Conservation (phyloP, 2,113 vertebrate genomes). For the Origma solitaria region DNA sequence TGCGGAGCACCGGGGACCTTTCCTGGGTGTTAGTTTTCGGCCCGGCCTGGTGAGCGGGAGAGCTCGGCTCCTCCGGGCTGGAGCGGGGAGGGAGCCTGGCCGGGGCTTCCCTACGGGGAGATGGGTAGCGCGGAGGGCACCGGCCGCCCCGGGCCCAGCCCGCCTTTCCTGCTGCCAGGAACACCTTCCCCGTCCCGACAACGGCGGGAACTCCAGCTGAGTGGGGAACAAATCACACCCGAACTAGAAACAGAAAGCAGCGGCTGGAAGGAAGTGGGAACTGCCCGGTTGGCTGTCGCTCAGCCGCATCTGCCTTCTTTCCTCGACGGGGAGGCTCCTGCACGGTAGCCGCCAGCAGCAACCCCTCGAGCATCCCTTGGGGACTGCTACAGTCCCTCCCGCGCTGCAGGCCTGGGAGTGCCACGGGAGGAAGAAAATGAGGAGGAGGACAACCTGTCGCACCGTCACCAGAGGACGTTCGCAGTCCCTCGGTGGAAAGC, state of each 20-base stretch:
- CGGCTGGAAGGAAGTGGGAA: background rate
- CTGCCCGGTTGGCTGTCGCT: background rate
- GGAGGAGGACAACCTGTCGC: background rate
- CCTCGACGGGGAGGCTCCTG: background rate
- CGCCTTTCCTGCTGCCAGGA: background rate
- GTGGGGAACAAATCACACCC: background rate
- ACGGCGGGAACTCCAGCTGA: accelerated
- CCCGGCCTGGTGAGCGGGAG: background rate
- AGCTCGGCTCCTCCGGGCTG: background rate
- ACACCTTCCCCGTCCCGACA: background rate
- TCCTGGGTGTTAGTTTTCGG: background rate
- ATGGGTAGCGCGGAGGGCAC: accelerated
- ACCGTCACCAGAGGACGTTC: background rate
- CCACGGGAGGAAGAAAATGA: background rate
- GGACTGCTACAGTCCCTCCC: background rate
- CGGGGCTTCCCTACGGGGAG: background rate
- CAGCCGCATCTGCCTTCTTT: background rate
- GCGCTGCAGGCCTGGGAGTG: background rate
- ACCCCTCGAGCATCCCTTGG: background rate
- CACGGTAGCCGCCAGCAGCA: background rate
- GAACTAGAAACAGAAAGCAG: background rate
- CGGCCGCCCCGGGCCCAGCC: too few relatives aligned
- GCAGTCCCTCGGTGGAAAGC: background rate
- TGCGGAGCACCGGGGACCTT: background rate
- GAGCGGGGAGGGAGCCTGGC: background rate